Evolutionary conservation across 2,888 invertebrate genomes (phyloP).

Genomic region (Phoenoteleia sp.): DNA sequence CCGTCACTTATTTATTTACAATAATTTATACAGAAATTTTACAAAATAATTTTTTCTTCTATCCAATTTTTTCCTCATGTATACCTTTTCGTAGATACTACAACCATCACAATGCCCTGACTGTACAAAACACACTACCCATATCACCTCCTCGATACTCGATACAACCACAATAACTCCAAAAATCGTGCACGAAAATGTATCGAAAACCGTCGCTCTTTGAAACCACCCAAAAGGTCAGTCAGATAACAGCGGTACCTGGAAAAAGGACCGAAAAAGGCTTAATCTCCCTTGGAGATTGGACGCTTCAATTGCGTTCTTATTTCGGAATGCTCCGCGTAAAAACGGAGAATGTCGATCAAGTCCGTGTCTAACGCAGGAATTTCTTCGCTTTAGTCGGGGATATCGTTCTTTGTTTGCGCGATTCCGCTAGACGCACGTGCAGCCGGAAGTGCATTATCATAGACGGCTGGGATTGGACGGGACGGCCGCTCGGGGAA

Average conservation of each 20-base stretch:
- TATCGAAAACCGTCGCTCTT: constrained; percentile 28
- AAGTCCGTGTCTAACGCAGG: constrained; percentile 56
- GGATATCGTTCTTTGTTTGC: constrained; percentile 56
- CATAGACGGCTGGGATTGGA: constrained; percentile 79
- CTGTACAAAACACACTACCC: too few species aligned
- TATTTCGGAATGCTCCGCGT: constrained; percentile 45
- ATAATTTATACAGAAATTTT: too few species aligned
- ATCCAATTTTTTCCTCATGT: too few species aligned
- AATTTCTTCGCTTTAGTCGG: constrained; percentile 50
- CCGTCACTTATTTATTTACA: too few species aligned
- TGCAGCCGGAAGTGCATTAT: constrained; percentile 83
- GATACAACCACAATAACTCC: constrained; percentile 22
- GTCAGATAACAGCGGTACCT: not conserved
- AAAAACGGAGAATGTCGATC: constrained; percentile 54
- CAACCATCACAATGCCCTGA: too few species aligned
- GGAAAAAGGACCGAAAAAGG: constrained; percentile 31
- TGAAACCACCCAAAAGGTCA: too few species aligned
- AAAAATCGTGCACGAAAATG: constrained; percentile 40
- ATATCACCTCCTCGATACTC: too few species aligned
- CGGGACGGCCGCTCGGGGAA: constrained; percentile 60
- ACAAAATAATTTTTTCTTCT: too few species aligned
- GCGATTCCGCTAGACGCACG: constrained; percentile 74
- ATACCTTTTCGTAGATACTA: too few species aligned
- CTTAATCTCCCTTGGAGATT: constrained; percentile 51
- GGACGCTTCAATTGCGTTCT: constrained; percentile 61